Conservation (phyloP, 2,797 vertebrate genomes). For the Falco concolor region DNA sequence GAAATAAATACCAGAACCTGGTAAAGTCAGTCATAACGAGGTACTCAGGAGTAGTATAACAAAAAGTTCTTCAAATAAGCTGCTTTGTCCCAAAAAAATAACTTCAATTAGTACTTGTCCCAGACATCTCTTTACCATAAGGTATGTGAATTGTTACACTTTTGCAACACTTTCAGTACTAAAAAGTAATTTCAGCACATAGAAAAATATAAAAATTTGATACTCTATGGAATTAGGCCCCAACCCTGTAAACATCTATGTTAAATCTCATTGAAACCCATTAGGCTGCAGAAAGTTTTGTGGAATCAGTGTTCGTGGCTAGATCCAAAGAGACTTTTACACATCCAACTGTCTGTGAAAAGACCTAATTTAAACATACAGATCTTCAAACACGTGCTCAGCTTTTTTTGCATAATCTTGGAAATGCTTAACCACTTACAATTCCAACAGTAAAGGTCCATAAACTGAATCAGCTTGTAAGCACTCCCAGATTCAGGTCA, state of each 20-base stretch:
- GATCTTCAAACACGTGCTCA: background rate
- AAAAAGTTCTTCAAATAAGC: background rate
- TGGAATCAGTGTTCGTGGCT: background rate
- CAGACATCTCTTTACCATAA: background rate
- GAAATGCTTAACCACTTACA: background rate
- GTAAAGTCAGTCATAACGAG: background rate
- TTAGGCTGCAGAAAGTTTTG: background rate
- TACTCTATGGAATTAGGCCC: background rate
- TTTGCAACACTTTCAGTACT: background rate
- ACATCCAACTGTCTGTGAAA: background rate
- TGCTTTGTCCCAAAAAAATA: background rate
- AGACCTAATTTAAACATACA: background rate
- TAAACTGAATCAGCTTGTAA: background rate
- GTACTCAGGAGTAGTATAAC: background rate
- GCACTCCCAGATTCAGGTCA: background rate
- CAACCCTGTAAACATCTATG: background rate
- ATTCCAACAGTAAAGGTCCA: background rate
- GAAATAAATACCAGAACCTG: background rate
- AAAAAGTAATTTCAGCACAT: background rate
- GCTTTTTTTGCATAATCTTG: background rate
- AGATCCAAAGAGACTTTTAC: background rate
- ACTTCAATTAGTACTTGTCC: background rate
- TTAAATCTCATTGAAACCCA: background rate
- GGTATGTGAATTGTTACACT: background rate
- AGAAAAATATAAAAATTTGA: background rate